Evolutionary conservation across 1,140 invertebrate genomes (phyloP).

Genomic region (Aphelenchoides avenae): DNA sequence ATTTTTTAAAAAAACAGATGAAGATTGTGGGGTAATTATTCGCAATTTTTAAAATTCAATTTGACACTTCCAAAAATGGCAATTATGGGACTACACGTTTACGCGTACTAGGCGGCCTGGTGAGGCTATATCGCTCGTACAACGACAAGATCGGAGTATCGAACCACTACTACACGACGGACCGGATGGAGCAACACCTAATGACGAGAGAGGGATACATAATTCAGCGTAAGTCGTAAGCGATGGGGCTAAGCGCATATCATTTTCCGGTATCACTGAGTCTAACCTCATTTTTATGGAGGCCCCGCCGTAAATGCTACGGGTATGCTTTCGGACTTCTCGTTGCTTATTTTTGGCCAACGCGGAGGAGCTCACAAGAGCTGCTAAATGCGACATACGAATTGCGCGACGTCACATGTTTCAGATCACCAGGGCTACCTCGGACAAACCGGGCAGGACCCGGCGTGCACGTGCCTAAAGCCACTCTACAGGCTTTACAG

Average conservation of each 20-base stretch:
- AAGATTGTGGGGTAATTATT: too few relatives aligned
- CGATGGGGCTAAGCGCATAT: neutral
- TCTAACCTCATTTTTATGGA: too few relatives aligned
- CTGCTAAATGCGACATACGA: too few relatives aligned
- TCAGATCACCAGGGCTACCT: conserved; percentile 46
- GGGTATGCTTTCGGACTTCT: too few relatives aligned
- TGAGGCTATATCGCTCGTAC: conserved; percentile 35
- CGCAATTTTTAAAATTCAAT: too few relatives aligned
- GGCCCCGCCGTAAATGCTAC: too few relatives aligned
- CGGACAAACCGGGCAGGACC: conserved; percentile 34
- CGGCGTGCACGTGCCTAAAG: conserved; percentile 35
- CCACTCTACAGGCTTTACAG: conserved; percentile 47
- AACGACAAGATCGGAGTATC: conserved; percentile 42
- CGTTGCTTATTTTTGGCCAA: too few relatives aligned
- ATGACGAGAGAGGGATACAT: conserved; percentile 42
- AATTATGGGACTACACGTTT: too few relatives aligned
- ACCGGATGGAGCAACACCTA: conserved; percentile 38
- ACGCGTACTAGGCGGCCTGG: conserved; percentile 34
- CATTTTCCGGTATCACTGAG: too few relatives aligned
- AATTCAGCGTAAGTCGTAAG: conserved; percentile 38
- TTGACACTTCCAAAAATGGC: too few relatives aligned
- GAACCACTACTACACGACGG: conserved; percentile 52
- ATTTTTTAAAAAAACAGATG: too few relatives aligned
- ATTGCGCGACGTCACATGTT: conserved; percentile 6
- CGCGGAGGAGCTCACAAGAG: too few relatives aligned